A percentile compares a stretch with the other conserved stretches of the same genome.
These are phyloP conservation scores for Apolygus lucorum DNA, from an alignment of 1,140 invertebrate species.

Conservation along the genomic window DNA sequence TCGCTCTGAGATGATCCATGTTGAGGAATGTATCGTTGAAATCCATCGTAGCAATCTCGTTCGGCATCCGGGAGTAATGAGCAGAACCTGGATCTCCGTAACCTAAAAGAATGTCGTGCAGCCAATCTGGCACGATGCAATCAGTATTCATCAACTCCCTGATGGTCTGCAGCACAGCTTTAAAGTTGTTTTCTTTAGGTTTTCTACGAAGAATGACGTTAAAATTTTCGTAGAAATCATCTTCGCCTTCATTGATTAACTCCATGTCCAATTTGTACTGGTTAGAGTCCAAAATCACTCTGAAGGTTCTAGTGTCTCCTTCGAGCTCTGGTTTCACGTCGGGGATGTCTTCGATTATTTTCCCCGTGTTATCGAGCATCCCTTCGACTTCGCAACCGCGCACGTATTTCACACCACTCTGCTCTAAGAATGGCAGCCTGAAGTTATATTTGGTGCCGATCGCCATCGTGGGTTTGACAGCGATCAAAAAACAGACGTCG, in stretches of 20 bases:
- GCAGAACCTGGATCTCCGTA: constrained; percentile 95
- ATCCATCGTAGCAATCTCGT: constrained; percentile 70
- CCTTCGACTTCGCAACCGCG: constrained; percentile 98
- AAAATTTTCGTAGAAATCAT: constrained; percentile 94
- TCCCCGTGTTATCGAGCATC: constrained; percentile 91
- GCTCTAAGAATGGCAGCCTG: constrained; percentile 73
- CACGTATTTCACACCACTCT: constrained; percentile 85
- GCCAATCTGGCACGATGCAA: constrained; percentile 97
- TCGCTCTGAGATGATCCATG: constrained; percentile 73
- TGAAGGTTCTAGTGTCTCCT: constrained; percentile 83
- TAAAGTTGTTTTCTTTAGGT: constrained; percentile 99
- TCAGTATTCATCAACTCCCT: constrained; percentile 98
- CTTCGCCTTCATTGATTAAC: constrained; percentile 59
- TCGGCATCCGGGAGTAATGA: constrained; percentile 77
- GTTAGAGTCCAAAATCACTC: constrained; percentile 92
- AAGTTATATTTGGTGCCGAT: constrained; percentile 70
- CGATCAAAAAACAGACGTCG: constrained; percentile 94
- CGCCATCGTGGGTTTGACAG: constrained; percentile 70
- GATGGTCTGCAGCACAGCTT: constrained; percentile 97
- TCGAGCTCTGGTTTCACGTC: constrained; percentile 68
- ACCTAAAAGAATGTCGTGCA: constrained; percentile 94
- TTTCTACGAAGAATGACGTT: constrained; percentile 95
- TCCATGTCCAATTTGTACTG: constrained; percentile 93
- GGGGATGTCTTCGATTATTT: constrained; percentile 94
- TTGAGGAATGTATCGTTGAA: constrained; percentile 98